Percentiles rank a stretch among this genome's conserved stretches.
phyloP scores from a whole-genome alignment of 1,140 invertebrate species.

The Coenobita brevimanus region DNA sequence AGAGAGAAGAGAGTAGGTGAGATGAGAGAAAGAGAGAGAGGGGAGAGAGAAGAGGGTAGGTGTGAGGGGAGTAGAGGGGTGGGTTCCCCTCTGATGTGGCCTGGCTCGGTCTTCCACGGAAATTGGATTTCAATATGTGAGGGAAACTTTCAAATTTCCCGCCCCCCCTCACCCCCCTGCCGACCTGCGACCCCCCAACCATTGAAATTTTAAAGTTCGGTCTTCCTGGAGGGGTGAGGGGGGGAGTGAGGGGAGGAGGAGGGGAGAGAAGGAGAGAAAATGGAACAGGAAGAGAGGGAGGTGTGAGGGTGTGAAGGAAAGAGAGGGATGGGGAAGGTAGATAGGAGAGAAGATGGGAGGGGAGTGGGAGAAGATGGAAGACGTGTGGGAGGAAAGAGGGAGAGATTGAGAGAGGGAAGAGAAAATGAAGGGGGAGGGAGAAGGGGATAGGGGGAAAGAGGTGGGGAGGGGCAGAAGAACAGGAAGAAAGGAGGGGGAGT shows the following conservation, averaged over 20 bases:
- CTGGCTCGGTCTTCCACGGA: conserved; percentile 46
- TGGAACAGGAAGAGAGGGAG: too few species aligned
- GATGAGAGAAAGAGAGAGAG: not conserved
- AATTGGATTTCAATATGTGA: conserved; percentile 66
- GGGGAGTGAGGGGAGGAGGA: not conserved
- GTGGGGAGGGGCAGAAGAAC: too few species aligned
- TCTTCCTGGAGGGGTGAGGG: conserved; percentile 31
- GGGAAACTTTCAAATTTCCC: conserved; percentile 64
- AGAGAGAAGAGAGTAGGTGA: not conserved
- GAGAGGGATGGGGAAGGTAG: too few species aligned
- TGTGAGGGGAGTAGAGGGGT: not conserved
- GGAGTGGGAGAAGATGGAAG: too few species aligned
- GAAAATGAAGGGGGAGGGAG: too few species aligned
- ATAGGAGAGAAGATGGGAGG: too few species aligned
- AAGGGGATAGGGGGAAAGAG: too few species aligned
- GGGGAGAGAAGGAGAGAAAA: too few species aligned
- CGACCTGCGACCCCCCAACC: conserved; percentile 54
- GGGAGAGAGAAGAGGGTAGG: not conserved
- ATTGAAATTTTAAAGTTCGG: conserved; percentile 58
- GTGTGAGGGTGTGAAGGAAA: too few species aligned
- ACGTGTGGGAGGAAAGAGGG: too few species aligned
- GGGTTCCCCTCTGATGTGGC: conserved; percentile 42
- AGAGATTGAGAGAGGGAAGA: too few species aligned
- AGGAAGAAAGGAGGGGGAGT: too few species aligned
- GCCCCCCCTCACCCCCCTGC: conserved; percentile 58